Base-by-base conservation (phyloP, 2,888 invertebrate genomes). In the Pammene aurita region DNA sequence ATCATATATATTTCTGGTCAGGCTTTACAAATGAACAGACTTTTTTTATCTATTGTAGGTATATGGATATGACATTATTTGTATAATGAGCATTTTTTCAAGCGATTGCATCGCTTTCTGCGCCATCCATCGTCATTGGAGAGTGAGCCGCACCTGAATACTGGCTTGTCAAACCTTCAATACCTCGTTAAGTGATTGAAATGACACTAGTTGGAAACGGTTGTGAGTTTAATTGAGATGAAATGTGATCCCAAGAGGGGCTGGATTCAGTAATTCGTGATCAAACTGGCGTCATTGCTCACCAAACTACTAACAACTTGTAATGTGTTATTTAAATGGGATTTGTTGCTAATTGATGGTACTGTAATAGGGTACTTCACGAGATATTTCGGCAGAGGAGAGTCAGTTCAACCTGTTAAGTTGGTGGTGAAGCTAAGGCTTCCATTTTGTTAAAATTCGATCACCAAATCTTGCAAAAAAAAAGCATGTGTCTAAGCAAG, bases 221-320 rank as follows among this genome's bases (percentile, higher is more conserved):
- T 76, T 78, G 75, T 74, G 80, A 84, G 77, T 81, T 81, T 81
- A 85, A 86, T 85, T 84, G 82, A 83, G 86, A 85, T 83, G 85
- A 85, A 86, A 82, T 77, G 75, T 76, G 71, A 72, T 64, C 84
- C 81, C 83, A 52, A n/a, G 83, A 77, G 84, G 77, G 78, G 66
- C 73, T 73, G 69, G 72, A 67, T 69, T 58, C 71, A 72, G 66
- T 77, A 78, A 78, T 76, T 80, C 77, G 75, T 80, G 80, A 84
- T 84, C 81, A 83, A 83, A 82, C 81, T 80, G 78, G 71, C 73
- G 74, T 75, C 77, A 78, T 80, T 77, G 72, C 77, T 72, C 74
- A 67, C 56, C 46, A 68, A 77, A 78, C 79, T 76, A 70, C 72
- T 55, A 50, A 65, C 68, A 72, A 74, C 71, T 76, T 74, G 72